Evolutionary conservation across 2,113 vertebrate species (phyloP).

Genomic region (Pica pica): DNA sequence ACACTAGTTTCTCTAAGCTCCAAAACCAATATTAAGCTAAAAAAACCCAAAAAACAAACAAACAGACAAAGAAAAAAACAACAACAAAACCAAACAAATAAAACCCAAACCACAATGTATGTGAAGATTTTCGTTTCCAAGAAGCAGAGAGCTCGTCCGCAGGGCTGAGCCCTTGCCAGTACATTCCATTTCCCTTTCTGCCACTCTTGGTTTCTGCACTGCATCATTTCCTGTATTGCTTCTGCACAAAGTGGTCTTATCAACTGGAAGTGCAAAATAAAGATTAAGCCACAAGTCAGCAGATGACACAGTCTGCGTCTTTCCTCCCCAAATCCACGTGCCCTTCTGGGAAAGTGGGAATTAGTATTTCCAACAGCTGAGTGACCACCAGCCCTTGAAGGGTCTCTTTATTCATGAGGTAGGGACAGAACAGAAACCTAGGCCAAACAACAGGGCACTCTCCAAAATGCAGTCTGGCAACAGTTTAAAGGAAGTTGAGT

Average conservation of each 20-base stretch:
- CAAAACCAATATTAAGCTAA: background rate
- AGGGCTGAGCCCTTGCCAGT: conserved; percentile 35
- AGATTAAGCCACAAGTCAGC: conserved; percentile 66
- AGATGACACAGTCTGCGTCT: conserved; percentile 12
- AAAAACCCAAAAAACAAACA: background rate
- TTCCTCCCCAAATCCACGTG: conserved; percentile 48
- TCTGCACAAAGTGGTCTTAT: conserved; percentile 70
- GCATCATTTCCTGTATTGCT: conserved; percentile 73
- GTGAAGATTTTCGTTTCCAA: background rate
- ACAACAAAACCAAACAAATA: background rate
- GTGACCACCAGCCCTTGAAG: background rate
- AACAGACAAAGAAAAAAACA: background rate
- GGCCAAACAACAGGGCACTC: background rate
- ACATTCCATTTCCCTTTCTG: conserved; percentile 64
- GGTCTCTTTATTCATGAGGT: background rate
- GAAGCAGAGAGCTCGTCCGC: background rate
- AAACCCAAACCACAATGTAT: background rate
- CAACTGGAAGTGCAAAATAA: conserved; percentile 73
- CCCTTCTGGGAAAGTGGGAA: conserved; percentile 13
- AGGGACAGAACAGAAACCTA: background rate
- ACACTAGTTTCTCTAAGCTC: background rate
- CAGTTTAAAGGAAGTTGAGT: background rate
- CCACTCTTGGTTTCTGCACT: conserved; percentile 62
- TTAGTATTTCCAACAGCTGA: background rate
- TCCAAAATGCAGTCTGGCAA: background rate